phyloP scores from a whole-genome alignment of 2,113 vertebrate genomes.

The Semicossyphus pulcher region DNA sequence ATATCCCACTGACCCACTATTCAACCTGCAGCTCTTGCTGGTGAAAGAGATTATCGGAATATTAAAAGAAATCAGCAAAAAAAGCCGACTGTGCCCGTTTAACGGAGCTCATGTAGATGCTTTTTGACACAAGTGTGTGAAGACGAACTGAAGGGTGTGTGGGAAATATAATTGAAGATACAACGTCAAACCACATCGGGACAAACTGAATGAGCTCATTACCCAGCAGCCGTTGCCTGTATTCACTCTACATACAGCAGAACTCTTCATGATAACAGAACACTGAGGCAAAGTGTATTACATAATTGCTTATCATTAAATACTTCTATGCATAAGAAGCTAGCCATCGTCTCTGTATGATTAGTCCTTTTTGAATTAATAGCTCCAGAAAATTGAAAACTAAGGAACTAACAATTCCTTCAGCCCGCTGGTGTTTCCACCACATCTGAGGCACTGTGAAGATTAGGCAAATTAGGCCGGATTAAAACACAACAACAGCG shows the following conservation, averaged over 20 bases:
- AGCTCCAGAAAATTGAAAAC: background rate
- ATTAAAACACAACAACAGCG: background rate
- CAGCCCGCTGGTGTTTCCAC: background rate
- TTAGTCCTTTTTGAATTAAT: background rate
- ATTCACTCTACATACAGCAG: slow-evolving; percentile 17
- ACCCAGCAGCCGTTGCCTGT: slow-evolving; percentile 1
- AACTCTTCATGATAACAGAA: background rate
- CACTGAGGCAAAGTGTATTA: background rate
- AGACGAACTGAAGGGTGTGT: background rate
- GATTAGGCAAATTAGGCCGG: background rate
- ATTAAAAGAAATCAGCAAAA: background rate
- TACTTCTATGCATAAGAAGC: background rate
- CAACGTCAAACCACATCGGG: slow-evolving; percentile 21
- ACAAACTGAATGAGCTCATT: slow-evolving; percentile 24
- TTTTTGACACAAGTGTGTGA: slow-evolving; percentile 15
- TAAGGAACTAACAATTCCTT: background rate
- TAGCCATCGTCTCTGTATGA: background rate
- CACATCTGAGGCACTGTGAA: background rate
- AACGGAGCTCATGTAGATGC: background rate
- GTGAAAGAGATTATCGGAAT: slow-evolving; percentile 3
- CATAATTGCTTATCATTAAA: slow-evolving; percentile 27
- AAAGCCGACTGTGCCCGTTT: background rate
- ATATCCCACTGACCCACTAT: slow-evolving; percentile 67
- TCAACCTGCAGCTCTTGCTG: slow-evolving; percentile 30
- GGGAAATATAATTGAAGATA: slow-evolving; percentile 29